phyloP scores from a whole-genome alignment of 53 echinoderm and acorn worm genomes.

The Crossaster papposus region DNA sequence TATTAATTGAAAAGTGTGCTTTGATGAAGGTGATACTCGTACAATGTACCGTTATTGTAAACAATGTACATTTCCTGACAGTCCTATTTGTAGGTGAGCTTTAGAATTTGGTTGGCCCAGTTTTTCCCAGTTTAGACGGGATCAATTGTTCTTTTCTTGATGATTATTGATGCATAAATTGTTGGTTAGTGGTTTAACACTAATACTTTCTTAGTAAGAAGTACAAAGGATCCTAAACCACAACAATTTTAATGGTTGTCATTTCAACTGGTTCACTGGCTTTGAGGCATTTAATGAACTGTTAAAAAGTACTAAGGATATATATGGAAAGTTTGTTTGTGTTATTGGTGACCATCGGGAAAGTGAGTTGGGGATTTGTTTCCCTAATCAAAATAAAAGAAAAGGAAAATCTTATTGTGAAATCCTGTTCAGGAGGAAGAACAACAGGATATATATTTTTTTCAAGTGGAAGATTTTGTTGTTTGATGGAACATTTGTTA shows the following conservation, averaged over 20 bases:
- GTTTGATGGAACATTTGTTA: neutral
- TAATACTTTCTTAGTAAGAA: neutral
- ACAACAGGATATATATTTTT: constrained; percentile 19
- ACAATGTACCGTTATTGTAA: no score
- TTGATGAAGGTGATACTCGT: no score
- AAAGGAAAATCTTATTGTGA: neutral
- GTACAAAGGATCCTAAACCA: neutral
- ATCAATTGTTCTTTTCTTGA: neutral
- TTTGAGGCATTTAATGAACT: neutral
- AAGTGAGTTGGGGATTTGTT: neutral
- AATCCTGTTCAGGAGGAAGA: constrained; percentile 20
- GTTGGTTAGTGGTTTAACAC: neutral
- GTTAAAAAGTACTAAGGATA: neutral
- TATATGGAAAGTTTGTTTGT: neutral
- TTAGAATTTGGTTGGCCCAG: neutral
- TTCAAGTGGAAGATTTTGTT: neutral
- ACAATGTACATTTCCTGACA: neutral
- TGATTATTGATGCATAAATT: neutral
- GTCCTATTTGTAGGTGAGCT: neutral
- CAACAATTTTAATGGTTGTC: neutral
- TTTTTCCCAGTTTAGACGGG: neutral
- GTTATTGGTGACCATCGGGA: neutral
- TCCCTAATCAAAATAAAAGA: neutral
- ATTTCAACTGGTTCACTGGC: neutral
- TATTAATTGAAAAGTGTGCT: no score